These are phyloP conservation scores for Argyrosomus regius DNA, from an alignment of 2,797 vertebrate species.

Conservation along the genomic window DNA sequence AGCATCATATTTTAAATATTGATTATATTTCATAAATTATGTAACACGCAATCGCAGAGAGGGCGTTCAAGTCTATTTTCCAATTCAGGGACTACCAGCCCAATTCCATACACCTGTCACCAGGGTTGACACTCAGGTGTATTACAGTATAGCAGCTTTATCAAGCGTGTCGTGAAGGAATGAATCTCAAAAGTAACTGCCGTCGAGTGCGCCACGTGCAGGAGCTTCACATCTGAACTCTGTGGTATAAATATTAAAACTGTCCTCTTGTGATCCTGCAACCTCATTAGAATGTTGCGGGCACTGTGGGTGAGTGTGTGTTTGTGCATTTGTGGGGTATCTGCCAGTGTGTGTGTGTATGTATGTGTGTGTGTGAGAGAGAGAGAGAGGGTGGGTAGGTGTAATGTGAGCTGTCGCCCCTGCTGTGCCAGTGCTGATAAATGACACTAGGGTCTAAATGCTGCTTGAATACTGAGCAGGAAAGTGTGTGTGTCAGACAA, in stretches of 20 bases:
- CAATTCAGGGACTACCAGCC: constrained; percentile 4
- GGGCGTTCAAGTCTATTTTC: neutral
- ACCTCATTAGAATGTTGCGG: constrained; percentile 75
- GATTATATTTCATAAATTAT: constrained; percentile 37
- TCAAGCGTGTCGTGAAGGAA: constrained; percentile 19
- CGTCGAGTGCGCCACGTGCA: constrained; percentile 12
- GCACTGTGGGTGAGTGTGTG: constrained; percentile 29
- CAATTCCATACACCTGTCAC: constrained; percentile 7
- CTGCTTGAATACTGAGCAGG: constrained; percentile 74
- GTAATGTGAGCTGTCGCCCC: constrained; percentile 71
- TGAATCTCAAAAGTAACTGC: constrained; percentile 34
- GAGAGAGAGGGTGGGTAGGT: constrained; percentile 30
- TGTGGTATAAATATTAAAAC: constrained; percentile 74
- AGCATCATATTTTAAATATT: constrained; percentile 44
- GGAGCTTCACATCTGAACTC: constrained; percentile 38
- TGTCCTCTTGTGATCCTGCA: constrained; percentile 64
- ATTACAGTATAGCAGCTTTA: constrained; percentile 17
- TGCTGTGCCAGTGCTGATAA: constrained; percentile 78
- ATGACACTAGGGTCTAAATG: constrained; percentile 69
- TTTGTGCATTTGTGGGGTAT: neutral
- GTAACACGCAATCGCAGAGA: neutral
- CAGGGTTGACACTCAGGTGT: neutral
- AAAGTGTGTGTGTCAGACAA: neutral
- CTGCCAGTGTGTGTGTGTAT: constrained; percentile 8
- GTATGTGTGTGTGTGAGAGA: constrained; percentile 5